A percentile compares a stretch with the other conserved stretches of the same genome.
Evolutionary conservation across 2,797 vertebrate species (phyloP).

Genomic region (Aulostomus chinensis): DNA sequence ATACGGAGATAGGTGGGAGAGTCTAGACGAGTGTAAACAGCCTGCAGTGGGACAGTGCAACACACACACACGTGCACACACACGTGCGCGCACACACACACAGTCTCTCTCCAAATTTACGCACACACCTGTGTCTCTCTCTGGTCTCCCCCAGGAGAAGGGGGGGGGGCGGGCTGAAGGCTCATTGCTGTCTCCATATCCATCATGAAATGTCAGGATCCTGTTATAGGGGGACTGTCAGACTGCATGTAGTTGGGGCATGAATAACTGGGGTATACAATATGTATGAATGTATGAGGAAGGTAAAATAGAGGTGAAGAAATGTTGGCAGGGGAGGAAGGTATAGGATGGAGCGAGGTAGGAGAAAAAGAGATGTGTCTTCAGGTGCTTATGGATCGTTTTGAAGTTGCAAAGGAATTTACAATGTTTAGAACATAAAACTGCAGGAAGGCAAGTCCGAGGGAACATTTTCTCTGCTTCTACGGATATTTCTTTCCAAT

Average conservation of each 20-base stretch:
- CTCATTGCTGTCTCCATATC: slow-evolving; percentile 35
- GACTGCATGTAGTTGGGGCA: slow-evolving; percentile 19
- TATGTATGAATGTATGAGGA: slow-evolving; percentile 42
- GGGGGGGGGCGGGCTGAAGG: slow-evolving; percentile 39
- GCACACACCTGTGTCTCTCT: slow-evolving; percentile 24
- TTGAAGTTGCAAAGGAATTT: slow-evolving; percentile 1
- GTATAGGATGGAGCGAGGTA: slow-evolving; percentile 3
- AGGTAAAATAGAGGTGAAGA: slow-evolving; percentile 15
- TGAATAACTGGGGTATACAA: slow-evolving; percentile 31
- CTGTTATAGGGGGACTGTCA: slow-evolving; percentile 19
- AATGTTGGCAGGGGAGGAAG: not conserved
- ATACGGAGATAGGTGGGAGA: slow-evolving; percentile 21
- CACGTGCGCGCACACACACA: slow-evolving; percentile 2
- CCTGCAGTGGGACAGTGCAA: slow-evolving; percentile 32
- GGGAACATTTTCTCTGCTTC: too few species aligned
- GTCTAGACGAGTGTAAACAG: slow-evolving; percentile 45
- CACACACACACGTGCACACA: slow-evolving; percentile 5
- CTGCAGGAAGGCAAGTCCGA: too few species aligned
- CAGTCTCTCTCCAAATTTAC: slow-evolving; percentile 16
- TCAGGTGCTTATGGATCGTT: not conserved
- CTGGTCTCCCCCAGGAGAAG: slow-evolving; percentile 22
- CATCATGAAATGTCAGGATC: slow-evolving; percentile 56
- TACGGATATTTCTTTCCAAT: too few species aligned
- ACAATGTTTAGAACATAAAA: not conserved
- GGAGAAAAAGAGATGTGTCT: not conserved